Base-by-base conservation (phyloP, 2,888 invertebrate species). In the Synanthedon vespiformis region DNA sequence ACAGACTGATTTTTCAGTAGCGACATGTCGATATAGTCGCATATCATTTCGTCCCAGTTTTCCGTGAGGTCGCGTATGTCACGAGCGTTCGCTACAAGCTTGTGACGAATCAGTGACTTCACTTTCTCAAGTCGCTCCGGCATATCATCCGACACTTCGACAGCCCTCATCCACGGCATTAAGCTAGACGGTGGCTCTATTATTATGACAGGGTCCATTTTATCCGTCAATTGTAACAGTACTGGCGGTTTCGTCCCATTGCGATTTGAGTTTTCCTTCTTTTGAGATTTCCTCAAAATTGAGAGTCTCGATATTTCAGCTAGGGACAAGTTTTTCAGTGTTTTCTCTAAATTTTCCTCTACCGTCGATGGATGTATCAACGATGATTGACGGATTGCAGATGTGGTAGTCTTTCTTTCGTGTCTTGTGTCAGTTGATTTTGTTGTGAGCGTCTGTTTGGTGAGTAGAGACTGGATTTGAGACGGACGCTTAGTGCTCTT, bases 31-130 rank as follows among this genome's bases (percentile, higher is more conserved):
- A 86, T 67, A 56, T 85, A 84, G 56, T 86, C 86, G 57, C 86
- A 86, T 4, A 86, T 64, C 58, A 77, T 56, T 1, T 80, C 77
- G 51, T 84, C 83, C 84, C 84, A 84, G 57, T 85, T 72, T 13
- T 78, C 75, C 1, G 79, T 78, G 2, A 85, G 69, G 6, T 84
- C 83, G n/a, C 72, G 71, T 8, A 84, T 74, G 53, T 57, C 71
- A 27, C 65, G 72, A 1, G 84, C 77, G 16, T 67, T 63, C 0
- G 75, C 62, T 1, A 85, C 66, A 34, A 86, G 62, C 54, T 82
- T 82, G 8, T 67, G 68, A 2, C 83, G 70, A 83, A 86, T 83
- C 16, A 85, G 57, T 1, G 62, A 68, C 57, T 80, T 81, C 11
- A 80, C 82, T n/a, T 59, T 61, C 0, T 63, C 64, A 2, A 82